Evolutionary conservation across 2,113 vertebrate species (phyloP).

Genomic region (Pterocles orientalis): DNA sequence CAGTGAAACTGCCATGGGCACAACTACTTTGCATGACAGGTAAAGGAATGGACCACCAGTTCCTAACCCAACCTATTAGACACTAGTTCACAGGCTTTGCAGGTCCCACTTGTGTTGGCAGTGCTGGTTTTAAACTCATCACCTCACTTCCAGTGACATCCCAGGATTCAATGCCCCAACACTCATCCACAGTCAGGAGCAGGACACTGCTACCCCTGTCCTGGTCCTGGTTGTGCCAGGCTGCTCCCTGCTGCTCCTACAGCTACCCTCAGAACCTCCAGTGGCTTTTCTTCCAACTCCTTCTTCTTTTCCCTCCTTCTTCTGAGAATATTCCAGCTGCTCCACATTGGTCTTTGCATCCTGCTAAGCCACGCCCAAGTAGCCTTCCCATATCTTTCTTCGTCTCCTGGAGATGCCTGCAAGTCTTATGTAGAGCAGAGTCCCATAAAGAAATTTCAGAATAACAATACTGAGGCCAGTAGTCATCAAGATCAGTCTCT

Average conservation of each 20-base stretch:
- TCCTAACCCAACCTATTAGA: background rate
- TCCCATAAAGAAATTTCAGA: background rate
- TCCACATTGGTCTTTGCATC: background rate
- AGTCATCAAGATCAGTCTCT: background rate
- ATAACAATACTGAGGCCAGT: background rate
- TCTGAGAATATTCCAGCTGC: background rate
- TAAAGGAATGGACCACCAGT: background rate
- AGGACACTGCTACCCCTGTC: background rate
- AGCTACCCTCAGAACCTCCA: background rate
- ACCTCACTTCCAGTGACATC: background rate
- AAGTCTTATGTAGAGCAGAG: background rate
- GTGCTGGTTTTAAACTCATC: background rate
- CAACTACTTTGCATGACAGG: background rate
- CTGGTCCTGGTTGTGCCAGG: background rate
- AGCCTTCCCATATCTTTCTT: background rate
- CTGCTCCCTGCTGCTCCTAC: background rate
- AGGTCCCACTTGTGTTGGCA: background rate
- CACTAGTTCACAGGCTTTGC: background rate
- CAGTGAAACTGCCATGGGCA: background rate
- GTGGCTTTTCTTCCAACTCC: background rate
- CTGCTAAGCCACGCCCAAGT: background rate
- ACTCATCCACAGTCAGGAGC: rapidly evolving
- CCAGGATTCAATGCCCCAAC: background rate
- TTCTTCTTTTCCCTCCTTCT: background rate
- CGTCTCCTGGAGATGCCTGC: background rate